Conservation (phyloP, 2,888 invertebrate genomes). For the Lasioglossum malachurum region DNA sequence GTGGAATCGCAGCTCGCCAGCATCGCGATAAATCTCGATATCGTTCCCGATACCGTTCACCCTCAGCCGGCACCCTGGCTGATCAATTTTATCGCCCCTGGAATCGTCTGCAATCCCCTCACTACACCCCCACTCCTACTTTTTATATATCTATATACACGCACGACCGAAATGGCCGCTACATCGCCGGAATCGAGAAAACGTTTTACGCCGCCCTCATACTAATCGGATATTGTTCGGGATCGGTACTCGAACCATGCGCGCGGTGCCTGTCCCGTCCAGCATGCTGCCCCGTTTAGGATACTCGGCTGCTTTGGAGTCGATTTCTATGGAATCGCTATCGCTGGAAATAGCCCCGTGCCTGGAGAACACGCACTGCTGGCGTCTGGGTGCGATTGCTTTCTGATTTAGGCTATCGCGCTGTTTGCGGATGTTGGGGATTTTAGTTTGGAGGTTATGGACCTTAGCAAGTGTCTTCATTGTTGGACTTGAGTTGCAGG, state of each 20-base stretch:
- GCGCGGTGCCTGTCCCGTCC: neutral
- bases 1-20: slow-evolving; percentile 38
- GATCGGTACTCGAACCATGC: neutral
- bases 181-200: slow-evolving; percentile 10
- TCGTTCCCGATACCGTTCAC: slow-evolving; percentile 55
- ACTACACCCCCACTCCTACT: neutral
- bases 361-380: neutral
- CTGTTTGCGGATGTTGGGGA: neutral
- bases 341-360: neutral
- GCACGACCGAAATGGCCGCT: neutral
- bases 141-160: slow-evolving; percentile 24
- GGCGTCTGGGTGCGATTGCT: neutral
- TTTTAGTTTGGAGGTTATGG: neutral
- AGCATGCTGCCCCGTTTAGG: neutral
- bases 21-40: slow-evolving; percentile 63
- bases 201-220: neutral
- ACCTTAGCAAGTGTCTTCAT: too few relatives aligned
- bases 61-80: slow-evolving; percentile 38
- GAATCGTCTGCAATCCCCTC: slow-evolving; percentile 42
- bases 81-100: slow-evolving; percentile 63
- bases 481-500: too few relatives aligned
- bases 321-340: neutral
- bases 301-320: neutral
- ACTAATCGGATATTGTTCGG: slow-evolving; percentile 4
- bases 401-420: neutral